Base-by-base conservation (phyloP, 2,797 vertebrate genomes). In the Microctenopoma stevenorrisi region DNA sequence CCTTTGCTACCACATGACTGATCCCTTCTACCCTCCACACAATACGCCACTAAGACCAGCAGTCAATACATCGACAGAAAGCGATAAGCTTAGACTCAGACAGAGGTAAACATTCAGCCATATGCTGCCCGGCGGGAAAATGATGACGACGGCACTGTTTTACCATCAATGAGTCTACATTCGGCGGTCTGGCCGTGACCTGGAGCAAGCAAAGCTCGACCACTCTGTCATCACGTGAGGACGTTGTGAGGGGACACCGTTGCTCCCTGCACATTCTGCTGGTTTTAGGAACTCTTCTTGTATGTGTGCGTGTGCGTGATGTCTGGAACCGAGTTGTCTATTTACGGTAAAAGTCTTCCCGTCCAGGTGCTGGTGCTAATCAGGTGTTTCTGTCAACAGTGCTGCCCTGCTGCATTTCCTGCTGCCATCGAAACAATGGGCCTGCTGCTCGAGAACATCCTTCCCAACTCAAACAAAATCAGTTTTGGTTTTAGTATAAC, bases 61-160 rank as follows among this genome's bases (percentile, higher is more conserved):
- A 5, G 78, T 85, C 84, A 87, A 83, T 83, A 74, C 72, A 28
- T 75, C n/a, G n/a, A 80, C 61, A 76, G 66, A 79, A 79, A 74
- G 80, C 50, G 71, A 68, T 83, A 81, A 86, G 81, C 84, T 87
- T 75, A 52, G 58, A 84, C 53, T 76, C 77, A 83, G 73, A 83
- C 81, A 60, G 79, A 79, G 70, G 80, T 86, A 89, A 90, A 86
- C 86, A 84, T 71, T 74, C 63, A 22, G 59, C 47, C 38, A 58
- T 78, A 67, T 62, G 16, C 61, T 25, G 66, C 51, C 37, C 53
- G 65, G 57, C 42, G 53, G 33, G 47, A 69, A 52, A 56, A 47
- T 54, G 52, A 63, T 5, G 22, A 22, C 22, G 14, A 16, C 50
- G 63, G 35, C 35, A 30, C 63, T 57, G 56, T 56, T 59, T 5